A percentile compares a stretch with the other conserved stretches of the same genome.
phyloP scores from a whole-genome alignment of 2,797 vertebrate genomes.

The Pelochelys cantorii region DNA sequence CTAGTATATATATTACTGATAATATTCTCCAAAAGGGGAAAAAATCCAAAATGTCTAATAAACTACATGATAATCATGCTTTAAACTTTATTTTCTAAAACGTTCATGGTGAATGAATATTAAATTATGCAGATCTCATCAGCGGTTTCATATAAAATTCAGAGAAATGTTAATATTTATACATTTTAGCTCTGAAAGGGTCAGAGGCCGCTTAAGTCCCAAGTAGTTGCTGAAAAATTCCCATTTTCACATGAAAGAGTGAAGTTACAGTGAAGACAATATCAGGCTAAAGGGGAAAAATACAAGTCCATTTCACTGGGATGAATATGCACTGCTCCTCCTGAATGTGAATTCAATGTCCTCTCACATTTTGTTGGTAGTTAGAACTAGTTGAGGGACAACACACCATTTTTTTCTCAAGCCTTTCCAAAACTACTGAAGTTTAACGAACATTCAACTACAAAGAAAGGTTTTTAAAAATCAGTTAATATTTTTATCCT shows the following conservation, averaged over 20 bases:
- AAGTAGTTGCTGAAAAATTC: neutral
- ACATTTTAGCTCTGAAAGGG: neutral
- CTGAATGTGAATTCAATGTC: neutral
- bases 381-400: neutral
- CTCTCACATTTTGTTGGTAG: neutral
- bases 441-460: neutral
- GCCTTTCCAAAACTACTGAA: neutral
- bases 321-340: rapidly evolving
- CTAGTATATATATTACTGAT: neutral
- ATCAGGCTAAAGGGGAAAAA: neutral
- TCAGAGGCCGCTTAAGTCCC: neutral
- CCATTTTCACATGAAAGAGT: neutral
- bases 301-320: rapidly evolving
- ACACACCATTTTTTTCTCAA: neutral
- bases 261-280: neutral
- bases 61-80: neutral
- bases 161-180: neutral
- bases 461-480: neutral
- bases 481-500: neutral
- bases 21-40: neutral
- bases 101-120: neutral
- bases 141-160: neutral
- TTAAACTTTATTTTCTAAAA: neutral
- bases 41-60: neutral
- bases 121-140: neutral